Base-by-base conservation (phyloP, 2,797 vertebrate genomes). In the Acridotheres tristis region DNA sequence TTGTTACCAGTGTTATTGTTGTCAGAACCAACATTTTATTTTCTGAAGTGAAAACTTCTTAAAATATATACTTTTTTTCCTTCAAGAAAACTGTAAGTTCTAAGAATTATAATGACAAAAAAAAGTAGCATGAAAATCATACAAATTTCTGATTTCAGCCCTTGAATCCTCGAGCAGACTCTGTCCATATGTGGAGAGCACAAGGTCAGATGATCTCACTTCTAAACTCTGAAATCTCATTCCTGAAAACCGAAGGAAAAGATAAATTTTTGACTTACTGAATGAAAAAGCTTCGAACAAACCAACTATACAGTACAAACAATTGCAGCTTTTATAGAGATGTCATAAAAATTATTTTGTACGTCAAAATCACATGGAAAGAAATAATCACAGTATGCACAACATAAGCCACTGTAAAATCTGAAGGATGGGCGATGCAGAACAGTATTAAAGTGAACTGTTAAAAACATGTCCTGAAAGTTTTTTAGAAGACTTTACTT, bases 101-200 rank as follows among this genome's bases (percentile, higher is more conserved):
- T 90, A 92, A 89, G 36, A 54, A 61, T 4, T 65, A 21, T 4
- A 58, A 63, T 27, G 32, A 65, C 50, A 90, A 82, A 95, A 78
- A 38, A 34, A 66, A 85, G 51, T 62, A 76, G 77, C 9, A 57
- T 1, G 17, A 85, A 90, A 85, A 65, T 20, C 98, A 96, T 98
- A 99, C 99, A 99, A 96, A 97, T 99, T 98, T 85, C 98, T 98
- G 89, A 99, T 99, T 97, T 99, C 98, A 34, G 98, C 98, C 83
- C 97, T 97, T 55, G 99, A 97, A 79, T 99, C 98, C 91, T 99
- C 98, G 9, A 99, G 98, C 81, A 98, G 97, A 95, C 89, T 98
- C 93, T 98, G 98, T 75, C 97, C 98, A 2, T 97, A 97, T 76
- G 98, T 98, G 54, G 98, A 98, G 48, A 98, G 95, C 73, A 96